Base-by-base conservation (phyloP, 2,888 invertebrate genomes). In the Brassicogethes aeneus region DNA sequence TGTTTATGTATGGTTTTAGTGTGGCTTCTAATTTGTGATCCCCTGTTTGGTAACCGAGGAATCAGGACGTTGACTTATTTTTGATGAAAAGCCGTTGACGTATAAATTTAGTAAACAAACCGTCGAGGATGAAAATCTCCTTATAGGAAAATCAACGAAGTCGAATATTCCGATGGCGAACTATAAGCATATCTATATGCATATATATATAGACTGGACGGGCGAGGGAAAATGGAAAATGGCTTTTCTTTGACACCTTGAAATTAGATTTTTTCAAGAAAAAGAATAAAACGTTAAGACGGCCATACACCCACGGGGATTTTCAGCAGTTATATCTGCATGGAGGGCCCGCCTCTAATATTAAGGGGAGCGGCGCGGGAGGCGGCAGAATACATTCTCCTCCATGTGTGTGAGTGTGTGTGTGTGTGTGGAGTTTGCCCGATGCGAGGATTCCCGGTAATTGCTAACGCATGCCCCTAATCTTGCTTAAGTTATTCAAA, bases 171-270 rank as follows among this genome's bases (percentile, higher is more conserved):
- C 54, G 54, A 61, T 64, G 62, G 64, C 60, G 62, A 60, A 62
- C 62, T 61, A 51, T 52, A 59, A 53, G 41, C 50, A 59, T 59
- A 60, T 63, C 60, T 62, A 54, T 62, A 62, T 64, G 62, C 61
- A 63, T 60, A 61, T 60, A n/a, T n/a, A 60, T 60, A 62, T 57
- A 59, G 60, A 62, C 59, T 59, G 60, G 61, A 58, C 61, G 59
- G 57, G 57, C 54, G 14, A 55, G 52, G 60, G 61, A 64, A 66
- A 65, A 66, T 66, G 66, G 67, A 64, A 68, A 68, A 69, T 67
- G 67, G 67, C 67, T 68, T 68, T 68, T 68, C 69, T 69, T 68
- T 68, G 69, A 68, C 68, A 68, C 68, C 68, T 68, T 62, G 64
- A 67, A 69, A 69, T 69, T 69, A 69, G 67, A 69, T 69, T 69